Evolutionary conservation across 92 coral and sea anemone species (phyloP).

Genomic region (Phymanthus crucifer): DNA sequence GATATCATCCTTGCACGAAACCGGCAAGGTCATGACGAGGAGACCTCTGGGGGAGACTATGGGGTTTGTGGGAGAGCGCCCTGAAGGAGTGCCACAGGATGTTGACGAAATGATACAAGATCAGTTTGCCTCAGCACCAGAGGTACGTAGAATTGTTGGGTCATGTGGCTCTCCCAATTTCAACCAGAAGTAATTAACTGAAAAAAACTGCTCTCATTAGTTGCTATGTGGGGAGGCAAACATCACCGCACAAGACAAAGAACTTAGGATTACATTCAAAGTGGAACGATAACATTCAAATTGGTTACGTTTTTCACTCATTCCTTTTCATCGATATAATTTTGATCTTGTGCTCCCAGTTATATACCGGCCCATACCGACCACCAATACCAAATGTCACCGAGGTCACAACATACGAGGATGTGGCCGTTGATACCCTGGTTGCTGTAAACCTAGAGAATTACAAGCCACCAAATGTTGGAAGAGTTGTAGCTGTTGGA

Average conservation of each 20-base stretch:
- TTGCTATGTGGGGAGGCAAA: background rate
- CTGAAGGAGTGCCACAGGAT: conserved; percentile 30
- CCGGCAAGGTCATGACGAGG: background rate
- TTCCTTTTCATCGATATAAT: background rate
- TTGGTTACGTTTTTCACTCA: background rate
- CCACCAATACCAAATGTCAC: conserved; percentile 7
- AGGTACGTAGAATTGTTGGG: too few species aligned
- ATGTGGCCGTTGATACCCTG: background rate
- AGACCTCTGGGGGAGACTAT: background rate
- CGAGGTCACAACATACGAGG: too few species aligned
- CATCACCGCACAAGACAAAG: background rate
- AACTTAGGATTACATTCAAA: background rate
- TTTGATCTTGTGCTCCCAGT: conserved; percentile 11
- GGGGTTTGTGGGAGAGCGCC: conserved; percentile 36
- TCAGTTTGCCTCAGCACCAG: conserved; percentile 37
- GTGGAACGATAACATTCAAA: background rate
- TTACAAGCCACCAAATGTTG: background rate
- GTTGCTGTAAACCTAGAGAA: background rate
- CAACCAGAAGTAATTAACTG: too few species aligned
- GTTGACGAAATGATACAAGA: conserved; percentile 25
- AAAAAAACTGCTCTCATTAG: background rate
- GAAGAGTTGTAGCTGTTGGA: background rate
- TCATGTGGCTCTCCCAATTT: conserved; percentile 3
- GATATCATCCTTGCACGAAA: conserved; percentile 13
- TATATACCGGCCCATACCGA: conserved; percentile 40